Evolutionary conservation across 2,113 vertebrate genomes (phyloP).

Genomic region (Speoplatyrhinus poulsoni): DNA sequence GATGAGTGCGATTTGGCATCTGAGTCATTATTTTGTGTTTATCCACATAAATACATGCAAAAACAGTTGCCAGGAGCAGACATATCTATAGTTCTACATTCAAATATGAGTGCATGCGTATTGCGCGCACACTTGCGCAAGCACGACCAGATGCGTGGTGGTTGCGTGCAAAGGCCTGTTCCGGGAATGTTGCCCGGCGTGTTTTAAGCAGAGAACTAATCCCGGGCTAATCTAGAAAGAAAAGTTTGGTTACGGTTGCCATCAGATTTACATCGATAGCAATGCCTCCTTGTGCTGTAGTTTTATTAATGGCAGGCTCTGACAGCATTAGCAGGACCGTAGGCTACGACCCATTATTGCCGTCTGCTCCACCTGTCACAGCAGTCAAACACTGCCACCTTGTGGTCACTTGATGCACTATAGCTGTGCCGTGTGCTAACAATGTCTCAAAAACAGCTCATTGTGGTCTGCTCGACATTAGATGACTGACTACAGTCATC

Average conservation of each 20-base stretch:
- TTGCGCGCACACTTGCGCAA: conserved; percentile 6
- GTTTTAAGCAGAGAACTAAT: conserved; percentile 53
- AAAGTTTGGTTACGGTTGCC: conserved; percentile 54
- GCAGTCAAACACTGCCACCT: conserved; percentile 35
- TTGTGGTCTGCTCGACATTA: too few relatives aligned
- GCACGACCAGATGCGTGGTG: background rate
- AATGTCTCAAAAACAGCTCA: too few relatives aligned
- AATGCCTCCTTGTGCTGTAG: conserved; percentile 47
- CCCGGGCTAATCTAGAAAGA: conserved; percentile 66
- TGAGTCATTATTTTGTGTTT: conserved; percentile 29
- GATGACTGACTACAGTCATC: too few relatives aligned
- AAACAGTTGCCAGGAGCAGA: background rate
- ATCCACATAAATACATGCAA: conserved; percentile 7
- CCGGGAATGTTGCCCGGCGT: conserved; percentile 15
- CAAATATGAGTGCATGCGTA: too few relatives aligned
- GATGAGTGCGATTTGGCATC: conserved; percentile 28
- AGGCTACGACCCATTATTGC: conserved; percentile 25
- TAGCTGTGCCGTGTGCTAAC: background rate
- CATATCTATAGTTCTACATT: too few relatives aligned
- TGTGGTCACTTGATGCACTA: conserved; percentile 2
- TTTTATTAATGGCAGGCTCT: conserved; percentile 40
- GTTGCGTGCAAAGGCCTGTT: conserved; percentile 65
- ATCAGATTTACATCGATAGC: conserved; percentile 67
- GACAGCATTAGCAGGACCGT: conserved; percentile 49
- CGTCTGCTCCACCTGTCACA: conserved; percentile 51